Base-by-base conservation (phyloP, 2,888 invertebrate genomes). In the Operophtera brumata region DNA sequence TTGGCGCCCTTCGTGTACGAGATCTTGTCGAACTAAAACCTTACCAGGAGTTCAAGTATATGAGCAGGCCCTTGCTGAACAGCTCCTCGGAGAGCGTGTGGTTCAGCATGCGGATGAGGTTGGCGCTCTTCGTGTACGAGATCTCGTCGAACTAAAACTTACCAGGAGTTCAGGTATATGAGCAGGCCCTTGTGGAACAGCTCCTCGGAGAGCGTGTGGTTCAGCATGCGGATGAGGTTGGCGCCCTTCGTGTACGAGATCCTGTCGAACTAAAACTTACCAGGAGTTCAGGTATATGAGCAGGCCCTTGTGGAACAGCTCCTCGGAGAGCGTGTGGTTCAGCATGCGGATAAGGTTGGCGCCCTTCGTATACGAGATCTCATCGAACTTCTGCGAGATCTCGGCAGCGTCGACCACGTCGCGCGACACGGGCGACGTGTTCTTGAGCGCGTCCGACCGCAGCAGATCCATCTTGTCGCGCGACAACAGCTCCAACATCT, bases 121-220 rank as follows among this genome's bases (percentile, higher is more conserved):
- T 91, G 6, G 92, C 92, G 39, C 92, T 92, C 69, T 92, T 92
- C 5, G 81, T 79, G 70, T 92, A 92, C 0, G 91, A 90, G 43
- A 92, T 91, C 53, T 86, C 87, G 70, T 93, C 92, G 70, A 93
- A 93, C 65, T 92, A n/a, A n/a, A n/a, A n/a, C n/a, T n/a, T n/a
- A n/a, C n/a, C n/a, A n/a, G n/a, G n/a, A n/a, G 53, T 91, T 87
- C 64, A 93, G 77, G 73, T 92, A 93, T 37, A 84, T 76, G 9
- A 86, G 77, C 44, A 93, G 65, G 12, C 92, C 92, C 45, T 86
- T 82, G 59, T 84, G 83, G 71, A 93, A 93, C 54, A 91, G 69
- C 0, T 83, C 76, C 51, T 88, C 84, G 0, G 91, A 83, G 13
- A 93, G 76, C 0, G 92, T 91, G 54, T 91, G 86, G 70, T 92